These are phyloP conservation scores for Papilio gigon DNA, from an alignment of 2,888 invertebrate species.

Conservation along the genomic window DNA sequence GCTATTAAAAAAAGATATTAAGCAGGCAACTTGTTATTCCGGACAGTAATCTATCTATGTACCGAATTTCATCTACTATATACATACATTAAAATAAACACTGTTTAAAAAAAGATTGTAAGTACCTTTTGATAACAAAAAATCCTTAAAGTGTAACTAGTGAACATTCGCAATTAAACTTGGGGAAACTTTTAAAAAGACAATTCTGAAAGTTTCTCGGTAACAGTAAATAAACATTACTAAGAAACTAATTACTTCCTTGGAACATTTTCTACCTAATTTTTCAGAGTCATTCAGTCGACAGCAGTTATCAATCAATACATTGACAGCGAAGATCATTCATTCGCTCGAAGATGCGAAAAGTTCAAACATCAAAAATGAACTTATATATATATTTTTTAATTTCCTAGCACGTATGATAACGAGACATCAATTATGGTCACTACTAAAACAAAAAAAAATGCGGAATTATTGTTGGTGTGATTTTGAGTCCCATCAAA, in stretches of 20 bases:
- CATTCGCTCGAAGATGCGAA: slow-evolving; percentile 5
- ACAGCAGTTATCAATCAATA: slow-evolving; percentile 27
- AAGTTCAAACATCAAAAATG: slow-evolving; percentile 12
- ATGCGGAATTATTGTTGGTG: no score
- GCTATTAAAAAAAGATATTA: no score
- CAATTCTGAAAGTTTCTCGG: not conserved
- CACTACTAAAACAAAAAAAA: not conserved
- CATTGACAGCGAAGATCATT: slow-evolving; percentile 22
- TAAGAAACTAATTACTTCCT: slow-evolving; percentile 24
- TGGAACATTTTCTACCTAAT: slow-evolving; percentile 26
- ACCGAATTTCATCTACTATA: no score
- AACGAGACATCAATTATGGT: not conserved
- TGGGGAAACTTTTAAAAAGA: not conserved
- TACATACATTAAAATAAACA: no score
- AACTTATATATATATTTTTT: not conserved
- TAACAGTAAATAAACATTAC: slow-evolving; percentile 8
- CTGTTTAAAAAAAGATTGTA: no score
- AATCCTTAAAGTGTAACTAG: not conserved
- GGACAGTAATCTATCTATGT: no score
- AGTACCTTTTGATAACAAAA: no score
- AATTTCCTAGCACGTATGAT: not conserved
- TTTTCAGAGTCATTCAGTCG: slow-evolving; percentile 31
- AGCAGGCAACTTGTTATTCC: no score
- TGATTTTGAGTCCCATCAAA: not conserved
- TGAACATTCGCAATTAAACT: not conserved